Base-by-base conservation (phyloP, 2,797 vertebrate species). In the Cercopithecus petaurista region DNA sequence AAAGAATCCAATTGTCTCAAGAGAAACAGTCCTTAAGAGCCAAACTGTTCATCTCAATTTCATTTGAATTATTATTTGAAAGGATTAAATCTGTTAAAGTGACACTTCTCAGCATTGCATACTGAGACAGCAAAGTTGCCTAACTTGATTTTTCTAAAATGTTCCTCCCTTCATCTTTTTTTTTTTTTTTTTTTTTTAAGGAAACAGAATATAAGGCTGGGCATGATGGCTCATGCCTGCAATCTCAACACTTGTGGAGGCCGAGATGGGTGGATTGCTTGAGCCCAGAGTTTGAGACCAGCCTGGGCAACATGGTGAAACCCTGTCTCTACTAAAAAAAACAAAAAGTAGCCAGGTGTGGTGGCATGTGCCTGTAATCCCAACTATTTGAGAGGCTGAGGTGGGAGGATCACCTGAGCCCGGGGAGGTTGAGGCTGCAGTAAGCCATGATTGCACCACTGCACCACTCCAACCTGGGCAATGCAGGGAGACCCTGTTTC, bases 71-170 rank as follows among this genome's bases (percentile, higher is more conserved):
- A 76, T 82, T 93, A 80, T 64, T 85, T 77, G 36, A 88, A 82
- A 92, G 48, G 19, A 83, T 83, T 90, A 81, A 52, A 48, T 83
- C 36, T 93, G 77, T 57, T 77, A 92, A 67, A 12, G 30, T 73
- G 75, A 88, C 59, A 70, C 43, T 70, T 80, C 83, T 83, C 26
- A 79, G 46, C 39, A 48, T 19, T 88, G 50, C n/a, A 57, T 33
- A 70, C 9, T 48, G 64, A 93, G 70, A 88, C 0, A 89, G 72
- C 76, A 88, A 55, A 75, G 12, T 61, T 85, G 19, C 59, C 10
- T 36, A 77, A 86, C 50, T 88, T 75, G 52, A 75, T 70, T 57
- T 96, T 94, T 84, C 84, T 85, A 77, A 85, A 39, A 89, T 33
- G 28, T 6, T 33, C 14, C 11, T 50, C 24, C 8, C 4, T 59